Evolutionary conservation across 2,888 invertebrate genomes (phyloP), one percentile per base, ranked within the genome.

Genomic region (Cremastinae sp.): DNA sequence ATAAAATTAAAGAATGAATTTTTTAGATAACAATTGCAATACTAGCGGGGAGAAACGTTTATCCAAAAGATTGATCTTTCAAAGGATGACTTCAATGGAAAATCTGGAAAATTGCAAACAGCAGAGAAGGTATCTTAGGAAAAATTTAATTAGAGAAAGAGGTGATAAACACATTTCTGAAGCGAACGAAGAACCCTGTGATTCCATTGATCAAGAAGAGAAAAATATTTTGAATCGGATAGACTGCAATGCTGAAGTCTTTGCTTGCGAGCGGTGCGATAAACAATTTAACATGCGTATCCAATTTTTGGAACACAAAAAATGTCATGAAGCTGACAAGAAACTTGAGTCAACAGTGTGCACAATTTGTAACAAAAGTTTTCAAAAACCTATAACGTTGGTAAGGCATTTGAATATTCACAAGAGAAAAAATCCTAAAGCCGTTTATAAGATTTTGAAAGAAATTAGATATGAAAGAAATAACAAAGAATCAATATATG

Each of bases 391-490:
- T 0, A 81, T 84, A 9, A 87, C 87, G 1, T 86, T 88, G 87
- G 84, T 88, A 1, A 81, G 86, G 58, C 88, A 88, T 43, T 79
- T 88, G 58, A 84, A 87, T 68, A 74, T 83, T 45, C 88, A 88
- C 51, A 88, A 88, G 61, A 83, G 81, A 56, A 82, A 79, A 0
- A 84, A 87, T 82, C 84, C 87, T 1, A 83, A 80, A 34, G 86
- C 86, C 22, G 88, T 88, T 16, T 84, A 85, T 28, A 76, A 80
- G 0, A 85, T 88, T 54, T 62, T 88, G 2, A 86, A 85, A 51
- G 85, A 86, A 34, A 86, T 87, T 14, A 83, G 86, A 53, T 82
- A 86, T 28, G 84, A 66, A 45, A 82, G 83, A 76, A 84, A 79
- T 64, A 64, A 20, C 12, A 54, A 73, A 45, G 59, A 36, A 38